Evolutionary conservation across 2,113 vertebrate species (phyloP), one percentile per base, ranked within the genome.

Genomic region (Paracanthobrama guichenoti): DNA sequence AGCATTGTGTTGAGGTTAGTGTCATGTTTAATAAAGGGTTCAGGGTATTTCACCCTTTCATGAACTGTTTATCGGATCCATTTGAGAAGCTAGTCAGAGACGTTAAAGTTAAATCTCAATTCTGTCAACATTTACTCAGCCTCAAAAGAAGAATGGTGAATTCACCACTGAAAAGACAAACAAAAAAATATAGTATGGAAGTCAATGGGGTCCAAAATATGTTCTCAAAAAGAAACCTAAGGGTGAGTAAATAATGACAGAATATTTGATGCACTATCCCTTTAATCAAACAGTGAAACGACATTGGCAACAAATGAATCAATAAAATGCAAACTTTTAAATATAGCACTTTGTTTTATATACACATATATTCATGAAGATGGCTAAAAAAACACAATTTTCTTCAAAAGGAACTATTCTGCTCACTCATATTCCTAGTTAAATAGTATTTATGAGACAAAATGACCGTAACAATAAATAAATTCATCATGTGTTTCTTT

Each of bases 401-500:
- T 91, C 90, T 92, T 91, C 92, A 91, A 93, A 87, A 91, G 86
- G 86, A 92, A 90, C 89, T 87, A 87, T 91, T 93, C 92, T 91
- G 90, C 91, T 92, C 92, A 94, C 90, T 93, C 94, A 92, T 94
- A 93, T 90, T 96, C 93, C 89, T 94, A 93, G 93, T 98, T 97
- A 96, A 98, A 98, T 97, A 97, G 96, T 95, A 90, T 90, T 93
- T 90, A 90, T 92, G 96, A 97, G 97, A 97, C 91, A 97, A 95
- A 97, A 97, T 96, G 96, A 96, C 94, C 90, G 89, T 90, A 93
- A 87, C 85, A 96, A 99, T 99, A 99, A 99, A 99, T 99, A 98
- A 96, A 95, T 93, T 95, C 92, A 95, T 96, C 95, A 96, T 93
- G 95, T 95, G 93, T 88, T 74, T 95, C 91, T 2, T 86, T 96